Evolutionary conservation across 92 coral and sea anemone genomes (phyloP), one percentile per base, ranked within the genome.

Genomic region (Epizoanthus scotinus): DNA sequence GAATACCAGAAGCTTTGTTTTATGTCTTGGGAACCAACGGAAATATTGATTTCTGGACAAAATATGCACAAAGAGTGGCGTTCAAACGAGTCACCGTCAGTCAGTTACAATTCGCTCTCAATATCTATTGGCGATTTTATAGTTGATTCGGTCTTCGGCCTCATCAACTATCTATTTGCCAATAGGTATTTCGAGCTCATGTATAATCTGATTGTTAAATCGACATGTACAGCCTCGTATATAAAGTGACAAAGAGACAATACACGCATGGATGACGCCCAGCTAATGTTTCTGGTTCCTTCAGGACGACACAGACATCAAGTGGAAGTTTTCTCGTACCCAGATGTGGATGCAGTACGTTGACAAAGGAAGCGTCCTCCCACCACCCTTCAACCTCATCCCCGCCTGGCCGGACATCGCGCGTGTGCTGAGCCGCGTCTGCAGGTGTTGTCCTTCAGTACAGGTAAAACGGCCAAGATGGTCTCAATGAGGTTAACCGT

Each of bases 281-380:
- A 12, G 8, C 18, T 6, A 28, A 8, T 22, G 67, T 62, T 62
- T 49, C 1, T 42, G 18, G 42, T 7, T 78, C 9, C 19, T 22
- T 20, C 84, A 91, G 98, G 88, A 89, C 77, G 98, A 89, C 67
- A 91, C 92, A 0, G 95, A 94, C 34, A 86, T 93, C 55, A 92
- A 93, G 68, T 93, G 98, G 98, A 93, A 93, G 86, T 91, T 88
- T 55, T 91, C 95, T 19, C 84, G 98, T 63, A 94, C 98, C 63
- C 91, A 78, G 22, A 87, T 94, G 91, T 94, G 98, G 98, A 77
- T 94, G 87, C 95, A 91, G 87, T 94, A 84, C 34, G 95, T 94
- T 2, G 95, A 91, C 75, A 91, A 85, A 65, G 97, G 95, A 52
- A 89, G 95, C 62, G 86, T 67, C 8, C 79, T 94, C 2, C 98